Evolutionary conservation across 2,888 invertebrate species (phyloP), one percentile per base, ranked within the genome.

Genomic region (Cheilosia urbana): DNA sequence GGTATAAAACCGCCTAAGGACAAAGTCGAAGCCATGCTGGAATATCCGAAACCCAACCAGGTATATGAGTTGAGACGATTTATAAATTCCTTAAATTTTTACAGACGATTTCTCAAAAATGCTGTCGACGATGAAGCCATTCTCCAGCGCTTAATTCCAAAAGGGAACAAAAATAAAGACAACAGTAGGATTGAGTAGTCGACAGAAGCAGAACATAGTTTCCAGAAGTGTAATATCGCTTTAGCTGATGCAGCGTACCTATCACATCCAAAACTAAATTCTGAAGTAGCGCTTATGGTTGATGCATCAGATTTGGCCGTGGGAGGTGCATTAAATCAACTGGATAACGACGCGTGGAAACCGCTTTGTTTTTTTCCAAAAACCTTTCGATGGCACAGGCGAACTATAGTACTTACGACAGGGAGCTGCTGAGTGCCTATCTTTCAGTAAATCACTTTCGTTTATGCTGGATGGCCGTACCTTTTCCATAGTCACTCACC

Each of bases 81-180:
- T 30, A 5, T 40, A 40, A 7, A 11, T 15, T 40, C 40, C 15
- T 4, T 40, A 4, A 40, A 40, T 15, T 40, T 47, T 47, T 17
- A 47, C 47, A 47, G 47, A 47, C 47, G 17, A 0, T 47, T 47
- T 17, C 47, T 47, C 2, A 51, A 51, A 24, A 51, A 51, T 24
- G 24, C 51, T 51, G 24, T 51, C 21, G 13, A 51, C 21, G 51
- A 51, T 51, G 6, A 51, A 51, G 51, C 51, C 9, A 11, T 51
- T 51, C 24, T 51, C 2, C 51, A 17, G 47, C 47, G 9, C 3
- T n/a, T 17, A 17, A 47, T 47, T 47, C 47, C 47, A 47, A 19
- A 47, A 47, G 40, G 40, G 4, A 45, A n/a, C 45, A 45, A 17
- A n/a, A 45, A 3, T 17, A n/a, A 45, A 17, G 7, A n/a, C 17